Percentiles rank a stretch among this genome's conserved stretches.
These are phyloP conservation scores for Phrynocephalus forsythii DNA, from an alignment of 2,797 vertebrate species.

Conservation along the genomic window DNA sequence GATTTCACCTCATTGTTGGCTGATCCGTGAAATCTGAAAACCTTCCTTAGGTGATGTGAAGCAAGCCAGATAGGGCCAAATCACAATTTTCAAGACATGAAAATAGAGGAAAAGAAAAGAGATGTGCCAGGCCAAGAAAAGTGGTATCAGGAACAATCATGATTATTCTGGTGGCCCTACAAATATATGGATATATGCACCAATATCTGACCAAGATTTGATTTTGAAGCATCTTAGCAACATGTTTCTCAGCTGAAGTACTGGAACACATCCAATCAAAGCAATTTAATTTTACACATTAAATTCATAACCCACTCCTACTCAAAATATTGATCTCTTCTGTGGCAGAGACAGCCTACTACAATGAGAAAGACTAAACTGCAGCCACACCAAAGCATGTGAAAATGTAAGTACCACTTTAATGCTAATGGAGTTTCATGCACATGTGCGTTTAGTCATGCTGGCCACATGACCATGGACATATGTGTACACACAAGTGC, in stretches of 20 bases:
- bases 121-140: background rate
- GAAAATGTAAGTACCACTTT: no score
- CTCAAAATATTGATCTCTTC: background rate
- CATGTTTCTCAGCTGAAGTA: background rate
- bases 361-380: no score
- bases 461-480: no score
- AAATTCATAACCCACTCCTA: background rate
- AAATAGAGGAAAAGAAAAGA: background rate
- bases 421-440: no score
- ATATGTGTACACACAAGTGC: no score
- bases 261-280: background rate
- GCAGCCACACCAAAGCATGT: no score
- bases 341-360: background rate
- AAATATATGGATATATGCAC: no score
- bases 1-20: background rate
- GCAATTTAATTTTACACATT: background rate
- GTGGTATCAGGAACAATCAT: background rate
- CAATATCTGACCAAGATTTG: background rate
- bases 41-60: background rate
- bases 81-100: background rate
- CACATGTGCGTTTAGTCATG: no score
- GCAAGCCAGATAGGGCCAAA: background rate
- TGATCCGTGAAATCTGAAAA: background rate
- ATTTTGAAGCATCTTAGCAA: constrained; percentile 19
- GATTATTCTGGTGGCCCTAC: no score